These are phyloP conservation scores for Tupiocoris notatus DNA, from an alignment of 2,888 invertebrate species.

Conservation along the genomic window DNA sequence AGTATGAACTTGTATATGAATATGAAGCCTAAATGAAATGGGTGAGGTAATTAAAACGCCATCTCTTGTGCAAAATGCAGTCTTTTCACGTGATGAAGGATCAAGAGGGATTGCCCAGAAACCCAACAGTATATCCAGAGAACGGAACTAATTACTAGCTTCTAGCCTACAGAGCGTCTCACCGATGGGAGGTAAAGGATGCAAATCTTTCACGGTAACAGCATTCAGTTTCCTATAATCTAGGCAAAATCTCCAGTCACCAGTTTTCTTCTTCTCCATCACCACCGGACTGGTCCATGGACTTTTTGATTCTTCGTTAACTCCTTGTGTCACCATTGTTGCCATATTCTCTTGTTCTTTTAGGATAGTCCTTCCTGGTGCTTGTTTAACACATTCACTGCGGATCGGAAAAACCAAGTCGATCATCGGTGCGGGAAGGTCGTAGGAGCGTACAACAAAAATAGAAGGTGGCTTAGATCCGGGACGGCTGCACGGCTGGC, in stretches of 20 bases:
- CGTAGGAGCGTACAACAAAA: too few relatives aligned
- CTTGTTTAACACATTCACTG: not conserved
- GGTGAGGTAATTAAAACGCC: too few relatives aligned
- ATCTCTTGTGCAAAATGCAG: not conserved
- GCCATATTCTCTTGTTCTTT: not conserved
- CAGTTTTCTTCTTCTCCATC: not conserved
- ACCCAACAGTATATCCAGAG: not conserved
- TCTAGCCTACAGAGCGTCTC: not conserved
- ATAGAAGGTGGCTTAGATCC: too few relatives aligned
- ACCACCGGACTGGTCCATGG: constrained; percentile 12
- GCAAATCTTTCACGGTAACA: not conserved
- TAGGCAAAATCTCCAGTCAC: constrained; percentile 3
- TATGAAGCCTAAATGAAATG: too few relatives aligned
- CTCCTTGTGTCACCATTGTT: not conserved
- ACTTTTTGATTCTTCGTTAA: too few relatives aligned
- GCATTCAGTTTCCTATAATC: not conserved
- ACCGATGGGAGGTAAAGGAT: not conserved
- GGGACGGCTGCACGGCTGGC: too few relatives aligned
- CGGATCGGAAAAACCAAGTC: too few relatives aligned
- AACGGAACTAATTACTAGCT: not conserved
- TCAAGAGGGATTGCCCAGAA: too few relatives aligned
- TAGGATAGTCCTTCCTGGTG: not conserved
- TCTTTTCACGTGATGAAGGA: not conserved
- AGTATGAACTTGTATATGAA: too few relatives aligned
- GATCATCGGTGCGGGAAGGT: too few relatives aligned